phyloP scores from a whole-genome alignment of 2,888 invertebrate species.

The Acheta domesticus region DNA sequence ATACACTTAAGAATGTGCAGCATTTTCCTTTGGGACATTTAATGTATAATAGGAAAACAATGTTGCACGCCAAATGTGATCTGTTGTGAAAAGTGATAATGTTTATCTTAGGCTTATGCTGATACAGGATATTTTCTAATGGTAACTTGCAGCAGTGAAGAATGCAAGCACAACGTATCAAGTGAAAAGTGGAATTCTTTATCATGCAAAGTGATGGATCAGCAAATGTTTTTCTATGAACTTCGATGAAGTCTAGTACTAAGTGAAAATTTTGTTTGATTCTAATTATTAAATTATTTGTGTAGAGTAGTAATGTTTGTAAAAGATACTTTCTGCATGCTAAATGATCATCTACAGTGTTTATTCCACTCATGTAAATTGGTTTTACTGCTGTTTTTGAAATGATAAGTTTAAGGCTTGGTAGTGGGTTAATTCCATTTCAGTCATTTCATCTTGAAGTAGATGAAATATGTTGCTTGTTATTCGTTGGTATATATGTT shows the following conservation, averaged over 20 bases:
- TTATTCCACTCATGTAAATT: not conserved
- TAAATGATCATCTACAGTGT: not conserved
- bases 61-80: constrained; percentile 4
- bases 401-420: constrained; percentile 10
- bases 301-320: not conserved
- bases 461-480: constrained; percentile 18
- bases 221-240: not conserved
- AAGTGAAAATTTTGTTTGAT: not conserved
- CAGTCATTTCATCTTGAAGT: not conserved
- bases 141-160: not conserved
- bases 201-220: not conserved
- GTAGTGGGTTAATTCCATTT: constrained; percentile 11
- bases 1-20: not conserved
- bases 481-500: not conserved
- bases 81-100: constrained; percentile 18
- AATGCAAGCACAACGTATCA: constrained; percentile 8
- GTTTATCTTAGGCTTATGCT: not conserved
- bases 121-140: constrained; percentile 10
- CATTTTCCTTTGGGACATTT: not conserved
- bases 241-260: not conserved
- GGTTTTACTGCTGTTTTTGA: not conserved
- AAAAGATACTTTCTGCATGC: constrained; percentile 3
- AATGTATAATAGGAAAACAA: not conserved
- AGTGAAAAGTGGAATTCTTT: not conserved
- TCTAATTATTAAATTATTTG: not conserved